Base-by-base conservation (phyloP, 2,113 vertebrate species). In the Dasyornis broadbenti region DNA sequence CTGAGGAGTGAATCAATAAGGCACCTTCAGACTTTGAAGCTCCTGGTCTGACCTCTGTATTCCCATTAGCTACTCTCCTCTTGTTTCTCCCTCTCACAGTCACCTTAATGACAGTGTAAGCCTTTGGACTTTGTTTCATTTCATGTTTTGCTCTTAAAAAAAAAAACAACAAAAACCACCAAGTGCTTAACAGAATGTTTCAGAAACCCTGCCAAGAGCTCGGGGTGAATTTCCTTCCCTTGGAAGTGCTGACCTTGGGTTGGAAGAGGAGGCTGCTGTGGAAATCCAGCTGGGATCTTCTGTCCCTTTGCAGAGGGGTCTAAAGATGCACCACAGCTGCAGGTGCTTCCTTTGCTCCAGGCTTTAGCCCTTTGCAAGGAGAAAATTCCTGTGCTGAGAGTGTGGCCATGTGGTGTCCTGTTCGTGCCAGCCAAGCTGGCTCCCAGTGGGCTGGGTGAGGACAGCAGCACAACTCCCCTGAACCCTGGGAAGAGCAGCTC, bases 171-270 rank as follows among this genome's bases (percentile, higher is more conserved):
- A 50, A 49, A 8, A 30, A 22, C 15, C 72, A 0, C 42, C 2
- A 80, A 88, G 33, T 16, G 50, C 78, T 95, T 91, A 94, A 86
- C 59, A 85, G 52, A 68, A 77, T 95, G 79, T 92, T 94, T 95
- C 87, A 71, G 90, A 93, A 90, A 71, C 0, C 2, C 56, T 83
- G 47, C 93, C 87, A 86, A 70, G 79, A 83, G 44, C 72, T 84
- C 4, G 5, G 88, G 82, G 53, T 84, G 69, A 69, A 65, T 86
- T 93, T 84, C 39, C 26, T 89, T 83, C 37, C 11, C 31, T 96
- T 90, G 92, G 68, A 95, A 93, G 52, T 24, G 79, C 76, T 10
- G 59, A 75, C 68, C 44, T 86, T 0, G 8, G 42, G 56, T 59
- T 95, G 76, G n/a, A 89, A 69, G 84, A 70, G 54, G 57, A 66